Conservation (phyloP, 1,140 invertebrate genomes). For the Nixonia krombeini region DNA sequence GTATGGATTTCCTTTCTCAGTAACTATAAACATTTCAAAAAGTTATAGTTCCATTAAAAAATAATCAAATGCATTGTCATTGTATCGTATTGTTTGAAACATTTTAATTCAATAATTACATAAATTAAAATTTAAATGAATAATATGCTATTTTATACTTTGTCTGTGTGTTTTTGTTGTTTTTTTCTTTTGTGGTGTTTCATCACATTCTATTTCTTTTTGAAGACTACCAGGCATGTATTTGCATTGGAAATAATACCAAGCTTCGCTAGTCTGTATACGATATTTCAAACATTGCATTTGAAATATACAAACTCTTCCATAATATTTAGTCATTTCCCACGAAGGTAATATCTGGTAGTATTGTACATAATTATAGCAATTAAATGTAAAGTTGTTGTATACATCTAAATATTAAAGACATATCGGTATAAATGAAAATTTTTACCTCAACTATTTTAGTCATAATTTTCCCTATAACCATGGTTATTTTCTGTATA, state of each 20-base stretch:
- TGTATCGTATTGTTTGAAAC: too few species aligned
- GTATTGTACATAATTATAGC: neutral
- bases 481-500: slow-evolving; percentile 25
- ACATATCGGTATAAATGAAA: neutral
- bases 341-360: slow-evolving; percentile 33
- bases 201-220: slow-evolving; percentile 22
- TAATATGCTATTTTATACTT: neutral
- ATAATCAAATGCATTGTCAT: too few species aligned
- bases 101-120: too few species aligned
- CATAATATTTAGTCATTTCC: slow-evolving; percentile 57
- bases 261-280: slow-evolving; percentile 51
- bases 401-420: too few species aligned
- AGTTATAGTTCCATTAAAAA: too few species aligned
- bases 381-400: too few species aligned
- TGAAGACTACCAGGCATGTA: slow-evolving; percentile 29
- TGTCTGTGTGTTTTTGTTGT: slow-evolving; percentile 4
- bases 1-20: neutral
- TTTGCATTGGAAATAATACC: slow-evolving; percentile 49
- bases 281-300: slow-evolving; percentile 49
- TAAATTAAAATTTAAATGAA: too few species aligned
- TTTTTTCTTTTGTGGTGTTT: slow-evolving; percentile 19
- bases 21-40: neutral
- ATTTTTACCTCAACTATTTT: slow-evolving; percentile 47
- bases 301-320: slow-evolving; percentile 48
- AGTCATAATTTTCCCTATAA: slow-evolving; percentile 43